These are phyloP conservation scores for Ursus arctos DNA, from an alignment of 2,113 vertebrate species.

Conservation along the genomic window DNA sequence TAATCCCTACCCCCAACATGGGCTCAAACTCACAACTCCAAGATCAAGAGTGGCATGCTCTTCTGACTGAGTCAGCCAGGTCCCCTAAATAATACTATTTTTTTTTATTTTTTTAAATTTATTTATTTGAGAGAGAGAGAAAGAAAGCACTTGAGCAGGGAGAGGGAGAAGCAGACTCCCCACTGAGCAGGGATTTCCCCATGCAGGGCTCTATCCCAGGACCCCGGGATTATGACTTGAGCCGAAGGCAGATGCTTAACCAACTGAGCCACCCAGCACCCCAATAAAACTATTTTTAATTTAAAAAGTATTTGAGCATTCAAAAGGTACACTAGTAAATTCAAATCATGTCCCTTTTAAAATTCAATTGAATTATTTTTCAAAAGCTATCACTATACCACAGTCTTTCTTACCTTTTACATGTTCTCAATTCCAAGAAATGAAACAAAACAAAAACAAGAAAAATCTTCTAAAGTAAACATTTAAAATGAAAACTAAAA, in stretches of 20 bases:
- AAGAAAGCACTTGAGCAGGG: background rate
- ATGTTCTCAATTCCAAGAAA: background rate
- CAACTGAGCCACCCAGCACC: background rate
- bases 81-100: background rate
- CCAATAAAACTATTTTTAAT: background rate
- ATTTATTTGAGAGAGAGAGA: background rate
- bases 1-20: background rate
- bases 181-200: background rate
- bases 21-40: background rate
- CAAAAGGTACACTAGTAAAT: background rate
- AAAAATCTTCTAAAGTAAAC: constrained; percentile 27
- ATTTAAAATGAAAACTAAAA: constrained; percentile 27
- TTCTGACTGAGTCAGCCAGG: background rate
- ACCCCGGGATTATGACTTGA: background rate
- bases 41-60: background rate
- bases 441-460: constrained; percentile 51
- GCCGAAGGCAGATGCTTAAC: background rate
- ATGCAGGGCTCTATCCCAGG: background rate
- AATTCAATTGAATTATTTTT: constrained; percentile 36
- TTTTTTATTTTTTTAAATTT: background rate
- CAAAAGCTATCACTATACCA: background rate
- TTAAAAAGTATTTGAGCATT: background rate
- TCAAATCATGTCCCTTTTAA: constrained; percentile 27
- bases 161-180: background rate
- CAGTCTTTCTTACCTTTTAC: background rate